These are phyloP conservation scores for Aporophyla lueneburgensis DNA, from an alignment of 2,888 invertebrate species.

Conservation along the genomic window DNA sequence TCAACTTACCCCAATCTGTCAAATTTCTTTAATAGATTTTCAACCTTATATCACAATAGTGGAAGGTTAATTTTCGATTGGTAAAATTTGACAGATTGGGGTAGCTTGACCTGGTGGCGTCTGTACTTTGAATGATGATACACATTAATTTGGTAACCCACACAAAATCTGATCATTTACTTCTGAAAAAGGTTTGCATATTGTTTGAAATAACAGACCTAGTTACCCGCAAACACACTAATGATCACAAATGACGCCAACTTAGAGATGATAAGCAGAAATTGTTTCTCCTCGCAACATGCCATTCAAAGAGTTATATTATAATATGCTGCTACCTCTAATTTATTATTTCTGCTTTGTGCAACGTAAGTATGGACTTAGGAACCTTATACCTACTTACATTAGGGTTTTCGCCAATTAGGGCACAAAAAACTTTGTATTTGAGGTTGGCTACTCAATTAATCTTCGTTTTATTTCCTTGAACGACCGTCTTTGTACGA, in stretches of 20 bases:
- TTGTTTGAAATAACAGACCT: neutral
- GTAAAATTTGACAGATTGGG: too few relatives aligned
- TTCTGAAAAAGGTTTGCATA: neutral
- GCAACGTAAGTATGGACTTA: neutral
- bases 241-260: conserved; percentile 10
- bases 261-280: conserved; percentile 28
- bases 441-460: too few relatives aligned
- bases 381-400: too few relatives aligned
- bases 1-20: too few relatives aligned
- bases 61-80: too few relatives aligned
- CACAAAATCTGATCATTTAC: neutral
- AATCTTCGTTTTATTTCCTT: too few relatives aligned
- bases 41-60: too few relatives aligned
- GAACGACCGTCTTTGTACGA: neutral
- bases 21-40: too few relatives aligned
- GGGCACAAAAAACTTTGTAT: neutral
- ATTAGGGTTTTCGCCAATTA: too few relatives aligned
- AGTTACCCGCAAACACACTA: neutral
- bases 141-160: neutral
- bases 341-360: conserved; percentile 7
- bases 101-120: too few relatives aligned
- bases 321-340: neutral
- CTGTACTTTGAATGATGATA: neutral
- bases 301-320: neutral
- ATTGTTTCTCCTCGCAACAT: neutral